These are phyloP conservation scores for Pycnomerus fuliginosus DNA, from an alignment of 2,888 invertebrate genomes.

Conservation along the genomic window DNA sequence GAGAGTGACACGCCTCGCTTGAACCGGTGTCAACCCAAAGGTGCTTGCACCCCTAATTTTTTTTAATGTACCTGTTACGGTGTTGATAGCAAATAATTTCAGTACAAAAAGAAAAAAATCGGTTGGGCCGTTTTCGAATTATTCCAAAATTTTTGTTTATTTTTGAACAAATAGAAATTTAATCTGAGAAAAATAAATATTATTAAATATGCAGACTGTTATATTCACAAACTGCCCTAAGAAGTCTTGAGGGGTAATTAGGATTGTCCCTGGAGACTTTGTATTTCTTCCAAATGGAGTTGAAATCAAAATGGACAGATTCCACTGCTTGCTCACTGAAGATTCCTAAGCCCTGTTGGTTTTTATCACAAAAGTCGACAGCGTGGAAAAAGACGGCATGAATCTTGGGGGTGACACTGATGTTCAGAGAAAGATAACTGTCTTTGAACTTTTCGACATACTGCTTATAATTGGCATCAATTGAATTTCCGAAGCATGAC, in stretches of 20 bases:
- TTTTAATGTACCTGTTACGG: background rate
- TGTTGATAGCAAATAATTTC: background rate
- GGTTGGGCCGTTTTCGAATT: background rate
- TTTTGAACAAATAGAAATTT: background rate
- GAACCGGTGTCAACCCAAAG: background rate
- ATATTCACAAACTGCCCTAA: background rate
- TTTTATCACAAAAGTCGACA: background rate
- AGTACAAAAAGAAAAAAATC: background rate
- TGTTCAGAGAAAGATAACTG: background rate
- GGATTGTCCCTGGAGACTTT: background rate
- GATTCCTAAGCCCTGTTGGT: background rate
- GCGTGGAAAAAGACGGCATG: conserved; percentile 8
- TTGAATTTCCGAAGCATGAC: conserved; percentile 3
- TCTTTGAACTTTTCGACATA: background rate
- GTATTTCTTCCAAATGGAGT: conserved; percentile 1
- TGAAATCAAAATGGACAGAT: conserved; percentile 3
- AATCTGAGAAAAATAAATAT: background rate
- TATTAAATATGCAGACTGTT: background rate
- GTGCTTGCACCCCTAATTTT: background rate
- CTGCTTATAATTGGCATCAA: conserved; percentile 1
- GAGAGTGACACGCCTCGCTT: conserved; percentile 1
- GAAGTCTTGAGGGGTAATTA: background rate
- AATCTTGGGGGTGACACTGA: conserved; percentile 2
- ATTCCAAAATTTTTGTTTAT: background rate
- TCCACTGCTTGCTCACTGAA: conserved; percentile 1